A percentile compares a stretch with the other conserved stretches of the same genome.
Conservation (phyloP, 2,888 invertebrate species). For the Thalpophila matura region DNA sequence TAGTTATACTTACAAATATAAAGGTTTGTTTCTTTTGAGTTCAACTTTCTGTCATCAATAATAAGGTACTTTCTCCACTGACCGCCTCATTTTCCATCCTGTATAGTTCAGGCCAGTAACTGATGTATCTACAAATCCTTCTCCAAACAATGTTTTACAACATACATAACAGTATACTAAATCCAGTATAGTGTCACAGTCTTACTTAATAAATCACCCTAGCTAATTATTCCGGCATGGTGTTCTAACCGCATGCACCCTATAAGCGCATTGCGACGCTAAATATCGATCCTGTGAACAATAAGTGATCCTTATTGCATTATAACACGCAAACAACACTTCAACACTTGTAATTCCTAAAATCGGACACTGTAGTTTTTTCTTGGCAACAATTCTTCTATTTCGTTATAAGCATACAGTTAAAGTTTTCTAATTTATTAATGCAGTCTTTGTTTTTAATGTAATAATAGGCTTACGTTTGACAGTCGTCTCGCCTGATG, state of each 20-base stretch:
- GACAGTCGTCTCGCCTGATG: too few species aligned
- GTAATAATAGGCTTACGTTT: too few species aligned
- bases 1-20: too few species aligned
- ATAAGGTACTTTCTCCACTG: too few species aligned
- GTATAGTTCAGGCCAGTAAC: too few species aligned
- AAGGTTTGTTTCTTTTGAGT: too few species aligned
- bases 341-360: slow-evolving; percentile 25
- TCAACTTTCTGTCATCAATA: too few species aligned
- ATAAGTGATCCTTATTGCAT: slow-evolving; percentile 57
- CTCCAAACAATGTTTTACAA: too few species aligned
- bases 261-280: slow-evolving; percentile 67
- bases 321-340: slow-evolving; percentile 57
- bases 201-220: slow-evolving; percentile 14
- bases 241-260: slow-evolving; percentile 35
- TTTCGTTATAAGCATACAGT: neutral
- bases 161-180: too few species aligned
- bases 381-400: neutral
- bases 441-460: neutral
- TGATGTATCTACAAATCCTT: too few species aligned
- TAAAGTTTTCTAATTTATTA: slow-evolving; percentile 11
- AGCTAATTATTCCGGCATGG: slow-evolving; percentile 36
- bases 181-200: neutral
- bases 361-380: slow-evolving; percentile 59
- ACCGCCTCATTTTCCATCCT: too few species aligned
- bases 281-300: slow-evolving; percentile 59